These are phyloP conservation scores for Yponomeuta sedellus DNA, from an alignment of 2,888 invertebrate species.

Conservation along the genomic window DNA sequence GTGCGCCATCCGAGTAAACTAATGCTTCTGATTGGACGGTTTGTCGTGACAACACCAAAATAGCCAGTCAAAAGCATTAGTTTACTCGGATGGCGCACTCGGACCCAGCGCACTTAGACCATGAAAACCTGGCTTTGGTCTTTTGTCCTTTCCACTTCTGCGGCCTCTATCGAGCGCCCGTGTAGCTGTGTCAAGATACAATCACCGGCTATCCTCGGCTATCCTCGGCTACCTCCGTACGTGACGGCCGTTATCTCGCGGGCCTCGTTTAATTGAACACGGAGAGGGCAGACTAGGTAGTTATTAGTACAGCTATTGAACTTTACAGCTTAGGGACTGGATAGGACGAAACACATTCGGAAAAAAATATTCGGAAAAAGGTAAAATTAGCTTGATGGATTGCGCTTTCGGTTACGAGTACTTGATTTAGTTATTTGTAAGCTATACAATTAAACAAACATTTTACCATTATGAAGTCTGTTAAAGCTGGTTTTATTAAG, in stretches of 20 bases:
- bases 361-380: not conserved
- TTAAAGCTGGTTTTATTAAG: too few relatives aligned
- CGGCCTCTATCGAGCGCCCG: not conserved
- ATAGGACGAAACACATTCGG: not conserved
- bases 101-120: too few relatives aligned
- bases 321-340: not conserved
- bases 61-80: too few relatives aligned
- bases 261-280: conserved; percentile 60
- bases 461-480: too few relatives aligned
- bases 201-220: conserved; percentile 28
- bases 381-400: not conserved
- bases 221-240: conserved; percentile 37
- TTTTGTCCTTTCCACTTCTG: not conserved
- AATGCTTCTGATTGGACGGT: too few relatives aligned
- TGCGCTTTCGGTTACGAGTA: too few relatives aligned
- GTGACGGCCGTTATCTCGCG: conserved; percentile 54
- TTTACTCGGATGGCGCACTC: too few relatives aligned
- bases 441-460: too few relatives aligned
- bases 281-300: conserved; percentile 31
- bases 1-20: too few relatives aligned
- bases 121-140: too few relatives aligned
- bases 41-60: too few relatives aligned
- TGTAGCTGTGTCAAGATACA: conserved; percentile 50
- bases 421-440: too few relatives aligned
- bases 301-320: conserved; percentile 15